phyloP scores from a whole-genome alignment of 2,888 invertebrate genomes.

The Melinopterus prodromus region DNA sequence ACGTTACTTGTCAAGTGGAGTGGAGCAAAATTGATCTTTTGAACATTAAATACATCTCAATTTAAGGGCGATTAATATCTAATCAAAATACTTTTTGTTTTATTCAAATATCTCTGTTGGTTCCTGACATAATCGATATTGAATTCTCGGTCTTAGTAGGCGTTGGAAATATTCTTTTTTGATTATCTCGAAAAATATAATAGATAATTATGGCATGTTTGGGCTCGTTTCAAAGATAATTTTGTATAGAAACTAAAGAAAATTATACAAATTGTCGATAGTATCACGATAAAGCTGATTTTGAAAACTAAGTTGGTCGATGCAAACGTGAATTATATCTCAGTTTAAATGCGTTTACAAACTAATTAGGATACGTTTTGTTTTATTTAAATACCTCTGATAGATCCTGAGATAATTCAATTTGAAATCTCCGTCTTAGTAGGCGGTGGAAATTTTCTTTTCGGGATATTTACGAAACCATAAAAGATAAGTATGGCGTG shows the following conservation, averaged over 20 bases:
- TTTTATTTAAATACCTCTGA: not conserved
- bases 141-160: not conserved
- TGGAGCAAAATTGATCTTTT: not conserved
- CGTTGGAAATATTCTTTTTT: not conserved
- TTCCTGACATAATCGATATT: not conserved
- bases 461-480: not conserved
- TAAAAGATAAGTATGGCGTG: not conserved
- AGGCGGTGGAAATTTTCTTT: not conserved
- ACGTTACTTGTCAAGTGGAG: too few species aligned
- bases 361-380: not conserved
- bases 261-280: too few species aligned
- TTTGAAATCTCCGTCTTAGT: not conserved
- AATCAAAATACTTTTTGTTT: not conserved
- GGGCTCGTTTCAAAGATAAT: not conserved
- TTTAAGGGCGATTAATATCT: not conserved
- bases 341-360: not conserved
- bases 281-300: too few species aligned
- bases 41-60: not conserved
- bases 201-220: not conserved
- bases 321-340: not conserved
- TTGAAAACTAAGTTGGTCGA: not conserved
- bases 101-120: not conserved
- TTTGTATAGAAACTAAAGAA: not conserved
- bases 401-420: not conserved
- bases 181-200: not conserved